A percentile compares a stretch with the other conserved stretches of the same genome.
Conservation (phyloP, 2,113 vertebrate species). For the Festucalex cinctus region DNA sequence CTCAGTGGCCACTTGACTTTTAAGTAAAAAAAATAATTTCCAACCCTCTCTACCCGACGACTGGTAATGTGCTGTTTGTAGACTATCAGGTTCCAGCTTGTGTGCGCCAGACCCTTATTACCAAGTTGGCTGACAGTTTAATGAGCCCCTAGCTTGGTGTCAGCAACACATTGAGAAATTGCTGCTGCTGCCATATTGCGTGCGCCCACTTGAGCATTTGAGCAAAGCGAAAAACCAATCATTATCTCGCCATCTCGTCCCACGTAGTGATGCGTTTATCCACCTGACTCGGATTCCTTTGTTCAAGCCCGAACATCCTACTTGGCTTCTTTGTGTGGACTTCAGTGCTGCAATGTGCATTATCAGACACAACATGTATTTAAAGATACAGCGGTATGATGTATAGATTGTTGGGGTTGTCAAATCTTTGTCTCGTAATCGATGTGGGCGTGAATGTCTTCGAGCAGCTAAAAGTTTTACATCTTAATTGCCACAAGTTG, state of each 20-base stretch:
- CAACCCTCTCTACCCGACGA: slow-evolving; percentile 50
- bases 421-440: background rate
- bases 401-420: slow-evolving; percentile 13
- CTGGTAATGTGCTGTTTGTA: slow-evolving; percentile 59
- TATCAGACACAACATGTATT: slow-evolving; percentile 4
- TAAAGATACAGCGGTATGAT: slow-evolving; percentile 20
- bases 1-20: slow-evolving; percentile 41
- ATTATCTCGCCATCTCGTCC: slow-evolving; percentile 56
- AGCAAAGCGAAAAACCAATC: slow-evolving; percentile 53
- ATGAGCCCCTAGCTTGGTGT: slow-evolving; percentile 65
- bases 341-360: slow-evolving; percentile 3
- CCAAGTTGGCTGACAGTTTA: slow-evolving; percentile 66
- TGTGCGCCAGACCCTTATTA: slow-evolving; percentile 62
- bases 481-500: background rate
- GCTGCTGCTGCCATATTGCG: slow-evolving; percentile 51
- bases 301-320: slow-evolving; percentile 26
- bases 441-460: background rate
- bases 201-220: slow-evolving; percentile 57
- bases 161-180: slow-evolving; percentile 54
- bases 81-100: slow-evolving; percentile 59
- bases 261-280: slow-evolving; percentile 29
- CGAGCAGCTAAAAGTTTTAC: slow-evolving; percentile 8
- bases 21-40: slow-evolving; percentile 43
- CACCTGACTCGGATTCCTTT: slow-evolving; percentile 53
- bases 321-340: slow-evolving; percentile 15